Base-by-base conservation (phyloP, 2,888 invertebrate species). In the Tipula lateralis region DNA sequence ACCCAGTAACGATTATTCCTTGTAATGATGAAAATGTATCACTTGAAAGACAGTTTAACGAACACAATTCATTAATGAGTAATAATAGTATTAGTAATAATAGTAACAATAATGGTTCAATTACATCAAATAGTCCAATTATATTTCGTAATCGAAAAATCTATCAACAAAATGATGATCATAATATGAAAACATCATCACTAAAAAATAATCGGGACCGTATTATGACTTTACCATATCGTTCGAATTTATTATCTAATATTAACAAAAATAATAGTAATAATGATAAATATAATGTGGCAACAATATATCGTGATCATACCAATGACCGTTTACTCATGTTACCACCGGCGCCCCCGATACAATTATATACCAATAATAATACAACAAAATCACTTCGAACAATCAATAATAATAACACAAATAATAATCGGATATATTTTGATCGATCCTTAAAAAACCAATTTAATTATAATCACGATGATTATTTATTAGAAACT, bases 41-140 rank as follows among this genome's bases (percentile, higher is more conserved):
- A 83, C n/a, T 85, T 7, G 86, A 86, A 32, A 83, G 85, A n/a
- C 82, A 30, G 29, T 83, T 83, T 29, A 84, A 88, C 29, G 90
- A 90, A 85, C 88, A 90, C 0, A 89, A 90, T 85, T 90, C 90
- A 32, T 87, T 90, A 29, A 87, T 90, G 29, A 89, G 89, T 34
- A 89, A 89, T 19, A 88, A 89, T n/a, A 90, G 90, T 0, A 89
- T 89, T 0, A 87, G 87, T 34, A 86, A 86, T 81, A 86, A 86
- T 82, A 88, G 84, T 84, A 85, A 84, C 83, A 83, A 83, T 16
- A 82, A 50, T 83, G 84, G 83, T 84, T 84, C 84, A 83, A 83
- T 83, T 82, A 83, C 29, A 50, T 30, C 16, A 85, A 44, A 84
- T 84, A 13, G 87, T 85, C 85, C 86, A 30, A 84, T 85, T 83